phyloP scores from a whole-genome alignment of 2,888 invertebrate species.

The Sepioteuthis lessoniana region DNA sequence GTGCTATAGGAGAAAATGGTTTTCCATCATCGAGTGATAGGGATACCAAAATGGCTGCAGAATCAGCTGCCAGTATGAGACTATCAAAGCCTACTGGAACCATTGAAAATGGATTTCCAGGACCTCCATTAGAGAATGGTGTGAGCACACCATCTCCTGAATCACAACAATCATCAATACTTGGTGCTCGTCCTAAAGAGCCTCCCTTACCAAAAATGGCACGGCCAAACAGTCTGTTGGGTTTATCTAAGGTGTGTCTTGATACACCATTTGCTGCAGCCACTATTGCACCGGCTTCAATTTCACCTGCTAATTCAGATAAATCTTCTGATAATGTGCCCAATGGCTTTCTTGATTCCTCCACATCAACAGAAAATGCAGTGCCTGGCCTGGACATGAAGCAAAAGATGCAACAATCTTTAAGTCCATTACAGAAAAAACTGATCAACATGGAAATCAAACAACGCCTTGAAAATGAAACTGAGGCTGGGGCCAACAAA shows the following conservation, averaged over 20 bases:
- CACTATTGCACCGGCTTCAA: background rate
- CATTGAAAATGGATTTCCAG: constrained; percentile 42
- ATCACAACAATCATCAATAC: constrained; percentile 41
- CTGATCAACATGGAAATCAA: constrained; percentile 53
- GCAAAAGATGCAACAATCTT: constrained; percentile 24
- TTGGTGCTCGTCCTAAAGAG: constrained; percentile 67
- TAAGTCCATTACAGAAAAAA: constrained; percentile 51
- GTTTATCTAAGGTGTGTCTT: constrained; percentile 64
- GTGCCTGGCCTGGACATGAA: background rate
- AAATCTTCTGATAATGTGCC: constrained; percentile 39
- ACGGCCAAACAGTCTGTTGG: constrained; percentile 66
- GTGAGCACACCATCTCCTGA: constrained; percentile 37
- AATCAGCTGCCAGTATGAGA: background rate
- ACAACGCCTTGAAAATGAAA: constrained; percentile 47
- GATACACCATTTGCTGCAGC: constrained; percentile 53
- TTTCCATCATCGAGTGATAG: background rate
- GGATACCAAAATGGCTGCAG: background rate
- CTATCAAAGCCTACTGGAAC: background rate
- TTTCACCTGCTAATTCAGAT: background rate
- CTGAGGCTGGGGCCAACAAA: background rate
- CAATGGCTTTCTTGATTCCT: background rate
- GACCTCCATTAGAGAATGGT: constrained; percentile 40
- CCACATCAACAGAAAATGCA: background rate
- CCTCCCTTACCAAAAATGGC: constrained; percentile 58
- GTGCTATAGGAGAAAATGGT: background rate